Conservation (phyloP, 2,797 vertebrate species). For the Enteromius fasciolatus region DNA sequence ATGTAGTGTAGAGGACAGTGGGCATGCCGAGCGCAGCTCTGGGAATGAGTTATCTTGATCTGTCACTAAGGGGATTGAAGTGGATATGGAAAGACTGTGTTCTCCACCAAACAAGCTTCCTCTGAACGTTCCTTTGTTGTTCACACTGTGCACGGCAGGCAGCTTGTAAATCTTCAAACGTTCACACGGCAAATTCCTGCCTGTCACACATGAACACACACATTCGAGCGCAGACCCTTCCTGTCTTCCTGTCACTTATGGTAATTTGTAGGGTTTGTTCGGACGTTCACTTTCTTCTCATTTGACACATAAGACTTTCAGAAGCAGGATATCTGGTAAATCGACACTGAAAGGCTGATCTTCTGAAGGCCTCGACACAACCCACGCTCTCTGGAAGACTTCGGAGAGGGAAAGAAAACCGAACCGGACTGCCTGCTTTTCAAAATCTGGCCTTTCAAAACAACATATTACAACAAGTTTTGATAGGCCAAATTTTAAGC, state of each 20-base stretch:
- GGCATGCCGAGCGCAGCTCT: slow-evolving; percentile 8
- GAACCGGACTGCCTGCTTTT: neutral
- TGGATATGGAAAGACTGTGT: neutral
- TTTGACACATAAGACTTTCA: slow-evolving; percentile 62
- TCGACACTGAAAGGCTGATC: slow-evolving; percentile 59
- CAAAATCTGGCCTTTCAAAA: too few relatives aligned
- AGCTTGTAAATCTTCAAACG: slow-evolving; percentile 47
- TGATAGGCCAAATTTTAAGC: slow-evolving; percentile 27
- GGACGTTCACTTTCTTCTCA: slow-evolving; percentile 35
- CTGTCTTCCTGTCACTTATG: slow-evolving; percentile 40
- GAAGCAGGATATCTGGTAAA: slow-evolving; percentile 65
- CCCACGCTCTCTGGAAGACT: neutral
- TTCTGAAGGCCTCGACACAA: slow-evolving; percentile 56
- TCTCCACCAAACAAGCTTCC: slow-evolving; percentile 30
- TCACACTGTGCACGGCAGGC: slow-evolving; percentile 18
- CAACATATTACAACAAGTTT: neutral
- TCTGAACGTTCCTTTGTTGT: neutral
- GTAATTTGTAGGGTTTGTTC: slow-evolving; percentile 32
- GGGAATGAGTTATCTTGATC: slow-evolving; percentile 36
- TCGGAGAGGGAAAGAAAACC: neutral
- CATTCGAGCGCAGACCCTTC: neutral
- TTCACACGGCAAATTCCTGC: slow-evolving; percentile 4
- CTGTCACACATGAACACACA: slow-evolving; percentile 33
- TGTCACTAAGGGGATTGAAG: slow-evolving; percentile 43
- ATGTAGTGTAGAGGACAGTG: neutral